A percentile compares a stretch with the other conserved stretches of the same genome.
These are phyloP conservation scores for Pocota personata DNA, from an alignment of 2,888 invertebrate genomes.

Conservation along the genomic window DNA sequence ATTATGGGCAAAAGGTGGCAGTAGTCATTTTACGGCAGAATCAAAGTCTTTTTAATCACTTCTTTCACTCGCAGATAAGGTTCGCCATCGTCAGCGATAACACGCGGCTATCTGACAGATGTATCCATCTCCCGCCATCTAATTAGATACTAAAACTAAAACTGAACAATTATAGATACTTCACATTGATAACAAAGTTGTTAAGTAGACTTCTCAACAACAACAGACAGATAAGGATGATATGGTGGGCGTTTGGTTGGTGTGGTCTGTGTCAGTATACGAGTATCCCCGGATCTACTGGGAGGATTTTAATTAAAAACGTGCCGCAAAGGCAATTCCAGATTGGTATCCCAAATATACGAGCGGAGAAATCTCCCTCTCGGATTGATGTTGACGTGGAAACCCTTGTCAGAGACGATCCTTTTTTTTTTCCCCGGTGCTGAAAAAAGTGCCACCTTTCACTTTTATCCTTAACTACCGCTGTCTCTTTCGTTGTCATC, in stretches of 20 bases:
- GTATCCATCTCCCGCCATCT: constrained; percentile 37
- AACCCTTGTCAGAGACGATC: constrained; percentile 23
- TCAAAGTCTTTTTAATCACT: constrained; percentile 5
- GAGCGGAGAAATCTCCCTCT: background rate
- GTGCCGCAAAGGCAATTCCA: constrained; percentile 29
- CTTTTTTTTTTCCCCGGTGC: background rate
- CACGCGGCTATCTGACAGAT: constrained; percentile 34
- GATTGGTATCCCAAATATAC: background rate
- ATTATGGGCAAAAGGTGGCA: constrained; percentile 3
- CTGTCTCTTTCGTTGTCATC: background rate
- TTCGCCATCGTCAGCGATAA: constrained; percentile 13
- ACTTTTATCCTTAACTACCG: constrained; percentile 22
- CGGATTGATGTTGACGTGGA: constrained; percentile 3
- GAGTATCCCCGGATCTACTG: constrained; percentile 10
- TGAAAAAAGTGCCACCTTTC: constrained; percentile 32
- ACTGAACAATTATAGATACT: constrained; percentile 44
- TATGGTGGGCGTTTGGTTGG: background rate
- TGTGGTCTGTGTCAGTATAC: background rate
- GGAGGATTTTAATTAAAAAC: constrained; percentile 53
- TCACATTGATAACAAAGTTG: constrained; percentile 35
- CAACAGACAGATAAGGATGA: background rate
- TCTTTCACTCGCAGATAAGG: background rate
- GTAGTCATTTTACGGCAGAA: background rate
- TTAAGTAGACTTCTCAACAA: constrained; percentile 29
- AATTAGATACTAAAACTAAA: constrained; percentile 54